Evolutionary conservation across 2,797 vertebrate genomes (phyloP).

Genomic region (Bradypodion pumilum): DNA sequence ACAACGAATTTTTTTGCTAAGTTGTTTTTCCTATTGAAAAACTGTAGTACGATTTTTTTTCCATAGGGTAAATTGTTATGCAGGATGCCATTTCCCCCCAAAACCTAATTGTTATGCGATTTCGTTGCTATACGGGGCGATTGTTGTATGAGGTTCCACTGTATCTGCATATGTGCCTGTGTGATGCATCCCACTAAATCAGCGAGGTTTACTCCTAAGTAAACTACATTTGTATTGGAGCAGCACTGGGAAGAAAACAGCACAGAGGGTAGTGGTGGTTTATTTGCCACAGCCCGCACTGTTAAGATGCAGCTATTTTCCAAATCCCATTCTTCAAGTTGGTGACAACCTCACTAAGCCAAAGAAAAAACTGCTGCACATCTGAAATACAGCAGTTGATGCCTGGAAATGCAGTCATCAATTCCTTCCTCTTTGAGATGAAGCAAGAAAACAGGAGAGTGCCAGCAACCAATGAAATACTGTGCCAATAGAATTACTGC

Average conservation of each 20-base stretch:
- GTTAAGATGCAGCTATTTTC: neutral
- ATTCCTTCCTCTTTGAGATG: slow-evolving; percentile 10
- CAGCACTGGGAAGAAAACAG: too few species aligned
- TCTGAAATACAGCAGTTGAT: slow-evolving; percentile 20
- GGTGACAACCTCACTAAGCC: neutral
- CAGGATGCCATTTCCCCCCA: too few species aligned
- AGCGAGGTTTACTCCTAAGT: neutral
- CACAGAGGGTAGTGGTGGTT: too few species aligned
- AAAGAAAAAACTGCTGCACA: slow-evolving; percentile 10
- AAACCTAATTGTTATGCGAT: too few species aligned
- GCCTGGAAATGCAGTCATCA: slow-evolving; percentile 29
- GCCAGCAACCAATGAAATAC: slow-evolving; percentile 19
- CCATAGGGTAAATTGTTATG: too few species aligned
- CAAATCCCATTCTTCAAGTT: neutral
- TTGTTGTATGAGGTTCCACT: too few species aligned
- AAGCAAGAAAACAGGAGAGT: neutral
- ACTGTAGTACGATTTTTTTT: too few species aligned
- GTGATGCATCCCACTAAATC: neutral
- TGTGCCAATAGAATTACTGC: slow-evolving; percentile 26
- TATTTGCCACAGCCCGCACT: neutral
- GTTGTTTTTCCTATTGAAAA: too few species aligned
- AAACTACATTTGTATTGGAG: neutral
- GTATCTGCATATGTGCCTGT: too few species aligned
- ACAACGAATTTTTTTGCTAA: too few species aligned
- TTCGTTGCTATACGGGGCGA: too few species aligned